These are phyloP conservation scores for Sandelia bainsii DNA, from an alignment of 2,797 vertebrate genomes.

Conservation along the genomic window DNA sequence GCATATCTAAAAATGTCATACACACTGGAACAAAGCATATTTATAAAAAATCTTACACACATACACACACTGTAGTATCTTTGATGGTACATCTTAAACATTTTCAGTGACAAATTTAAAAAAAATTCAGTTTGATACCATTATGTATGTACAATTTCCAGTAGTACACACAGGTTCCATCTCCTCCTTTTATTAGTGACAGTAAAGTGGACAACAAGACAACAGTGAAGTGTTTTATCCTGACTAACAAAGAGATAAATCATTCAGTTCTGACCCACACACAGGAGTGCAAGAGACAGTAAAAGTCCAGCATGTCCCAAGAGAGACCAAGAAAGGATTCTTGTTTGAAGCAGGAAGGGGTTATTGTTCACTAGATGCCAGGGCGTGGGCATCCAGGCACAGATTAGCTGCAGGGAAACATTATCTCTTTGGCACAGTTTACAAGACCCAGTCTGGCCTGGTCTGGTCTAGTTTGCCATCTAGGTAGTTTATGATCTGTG, in stretches of 20 bases:
- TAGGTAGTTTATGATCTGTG: slow-evolving; percentile 87
- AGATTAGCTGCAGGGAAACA: slow-evolving; percentile 89
- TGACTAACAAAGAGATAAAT: slow-evolving; percentile 67
- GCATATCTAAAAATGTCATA: too few species aligned
- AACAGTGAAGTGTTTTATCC: slow-evolving; percentile 67
- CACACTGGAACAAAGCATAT: too few species aligned
- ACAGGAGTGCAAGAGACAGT: slow-evolving; percentile 48
- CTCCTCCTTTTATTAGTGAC: slow-evolving; percentile 32
- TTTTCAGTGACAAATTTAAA: not conserved
- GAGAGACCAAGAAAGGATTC: slow-evolving; percentile 75
- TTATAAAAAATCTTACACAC: too few species aligned
- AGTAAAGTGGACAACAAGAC: slow-evolving; percentile 57
- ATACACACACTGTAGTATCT: too few species aligned
- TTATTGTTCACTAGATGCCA: slow-evolving; percentile 83
- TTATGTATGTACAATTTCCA: slow-evolving; percentile 21
- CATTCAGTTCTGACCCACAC: slow-evolving; percentile 57
- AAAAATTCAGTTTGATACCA: slow-evolving; percentile 2
- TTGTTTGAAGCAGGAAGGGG: slow-evolving; percentile 83
- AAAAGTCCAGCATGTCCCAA: slow-evolving; percentile 58
- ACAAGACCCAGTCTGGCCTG: slow-evolving; percentile 72
- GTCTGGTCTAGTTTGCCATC: slow-evolving; percentile 71
- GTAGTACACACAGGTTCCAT: slow-evolving; percentile 19
- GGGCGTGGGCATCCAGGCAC: slow-evolving; percentile 86
- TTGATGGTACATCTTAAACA: not conserved
- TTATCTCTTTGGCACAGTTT: slow-evolving; percentile 89